Evolutionary conservation across 2,113 vertebrate genomes (phyloP).

Genomic region (Scomber japonicus): DNA sequence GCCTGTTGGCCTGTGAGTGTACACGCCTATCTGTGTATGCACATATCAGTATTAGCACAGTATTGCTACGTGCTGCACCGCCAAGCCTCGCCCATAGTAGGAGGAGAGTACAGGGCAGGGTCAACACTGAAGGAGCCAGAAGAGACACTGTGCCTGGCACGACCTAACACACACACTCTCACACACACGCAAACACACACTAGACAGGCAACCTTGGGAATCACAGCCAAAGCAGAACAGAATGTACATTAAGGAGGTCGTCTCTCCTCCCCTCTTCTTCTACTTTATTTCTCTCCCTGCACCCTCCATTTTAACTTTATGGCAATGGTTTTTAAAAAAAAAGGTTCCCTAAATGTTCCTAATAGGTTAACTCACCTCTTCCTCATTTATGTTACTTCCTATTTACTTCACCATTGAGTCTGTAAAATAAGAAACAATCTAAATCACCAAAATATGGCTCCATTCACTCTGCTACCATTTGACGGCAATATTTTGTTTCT

Average conservation of each 20-base stretch:
- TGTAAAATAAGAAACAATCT: not conserved
- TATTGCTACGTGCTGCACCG: slow-evolving; percentile 63
- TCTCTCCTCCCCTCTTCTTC: slow-evolving; percentile 57
- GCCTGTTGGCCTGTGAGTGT: slow-evolving; percentile 46
- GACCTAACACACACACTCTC: slow-evolving; percentile 68
- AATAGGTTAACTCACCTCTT: slow-evolving; percentile 1
- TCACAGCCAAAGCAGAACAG: slow-evolving; percentile 80
- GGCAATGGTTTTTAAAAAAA: not conserved
- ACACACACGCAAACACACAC: slow-evolving; percentile 30
- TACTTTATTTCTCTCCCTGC: slow-evolving; percentile 38
- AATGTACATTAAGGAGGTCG: slow-evolving; percentile 80
- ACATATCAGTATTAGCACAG: slow-evolving; percentile 70
- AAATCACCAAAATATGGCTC: not conserved
- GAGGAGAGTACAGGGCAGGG: slow-evolving; percentile 82
- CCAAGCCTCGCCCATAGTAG: slow-evolving; percentile 77
- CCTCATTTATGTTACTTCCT: slow-evolving; percentile 29
- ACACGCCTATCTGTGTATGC: slow-evolving; percentile 48
- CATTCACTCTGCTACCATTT: slow-evolving; percentile 1
- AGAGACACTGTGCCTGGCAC: slow-evolving; percentile 86
- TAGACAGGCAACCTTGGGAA: slow-evolving; percentile 77
- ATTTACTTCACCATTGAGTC: not conserved
- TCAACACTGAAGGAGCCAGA: slow-evolving; percentile 79
- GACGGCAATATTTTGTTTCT: slow-evolving; percentile 41
- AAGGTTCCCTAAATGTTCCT: not conserved
- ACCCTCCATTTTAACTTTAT: slow-evolving; percentile 23